These are phyloP conservation scores for Trichacis sp. DNA, from an alignment of 2,888 invertebrate genomes.

Conservation along the genomic window DNA sequence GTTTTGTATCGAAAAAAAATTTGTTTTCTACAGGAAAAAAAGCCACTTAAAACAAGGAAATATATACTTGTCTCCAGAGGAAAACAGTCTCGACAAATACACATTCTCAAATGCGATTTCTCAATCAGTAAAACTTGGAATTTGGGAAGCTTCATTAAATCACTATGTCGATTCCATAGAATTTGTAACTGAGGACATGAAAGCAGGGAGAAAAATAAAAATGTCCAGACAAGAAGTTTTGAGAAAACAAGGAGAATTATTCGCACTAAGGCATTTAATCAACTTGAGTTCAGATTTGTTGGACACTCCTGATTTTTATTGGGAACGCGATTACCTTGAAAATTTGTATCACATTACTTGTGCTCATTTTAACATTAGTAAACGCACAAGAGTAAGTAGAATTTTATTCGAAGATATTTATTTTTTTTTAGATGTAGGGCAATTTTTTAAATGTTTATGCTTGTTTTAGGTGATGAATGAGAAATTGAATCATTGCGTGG, in stretches of 20 bases:
- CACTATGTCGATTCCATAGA: conserved; percentile 87
- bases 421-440: too few species aligned
- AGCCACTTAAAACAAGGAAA: conserved; percentile 69
- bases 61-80: conserved; percentile 71
- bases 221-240: conserved; percentile 80
- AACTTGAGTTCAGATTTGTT: conserved; percentile 94
- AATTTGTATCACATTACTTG: conserved; percentile 84
- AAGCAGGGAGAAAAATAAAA: conserved; percentile 78
- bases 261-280: conserved; percentile 88
- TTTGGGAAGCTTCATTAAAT: conserved; percentile 92
- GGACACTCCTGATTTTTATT: conserved; percentile 97
- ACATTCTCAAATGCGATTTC: conserved; percentile 95
- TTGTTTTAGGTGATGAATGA: conserved; percentile 89
- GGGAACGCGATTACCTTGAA: conserved; percentile 94
- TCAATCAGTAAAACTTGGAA: conserved; percentile 92
- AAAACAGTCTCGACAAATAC: conserved; percentile 84
- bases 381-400: conserved; percentile 80
- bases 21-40: conserved; percentile 62
- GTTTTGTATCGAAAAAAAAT: too few species aligned
- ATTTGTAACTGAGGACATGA: conserved; percentile 83
- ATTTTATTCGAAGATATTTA: conserved; percentile 4
- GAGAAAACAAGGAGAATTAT: conserved; percentile 87
- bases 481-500: conserved; percentile 93
- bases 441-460: too few species aligned
- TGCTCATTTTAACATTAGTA: conserved; percentile 85